Evolutionary conservation across 2,113 vertebrate species (phyloP), one percentile per base, ranked within the genome.

Genomic region (Trachemys scripta): DNA sequence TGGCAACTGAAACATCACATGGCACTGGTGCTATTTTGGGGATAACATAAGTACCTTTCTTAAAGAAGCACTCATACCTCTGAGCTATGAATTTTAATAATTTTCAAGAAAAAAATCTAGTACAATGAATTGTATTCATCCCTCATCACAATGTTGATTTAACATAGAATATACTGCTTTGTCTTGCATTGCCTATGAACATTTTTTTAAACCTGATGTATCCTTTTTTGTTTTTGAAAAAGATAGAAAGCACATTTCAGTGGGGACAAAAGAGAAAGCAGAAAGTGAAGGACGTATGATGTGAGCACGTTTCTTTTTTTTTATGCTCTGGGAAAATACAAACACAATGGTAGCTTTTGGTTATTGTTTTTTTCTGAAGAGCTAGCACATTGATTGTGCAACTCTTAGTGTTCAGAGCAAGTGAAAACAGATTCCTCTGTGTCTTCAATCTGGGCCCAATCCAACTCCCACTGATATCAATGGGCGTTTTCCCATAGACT

Each of bases 1-100:
- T 99, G 97, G 98, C 97, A 99, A 99, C 98, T 96, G 96, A 96
- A 98, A 97, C 95, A 98, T 98, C 98, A 98, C 98, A 97, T 98
- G 97, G 97, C 97, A 97, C 92, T 98, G 94, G 93, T 98, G 97
- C 98, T 98, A 98, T 98, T 98, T 98, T 98, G 98, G 92, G 98
- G 97, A 98, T 98, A 98, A 97, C 97, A 97, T 97, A 98, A 98
- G 97, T 98, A 98, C 98, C 98, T 98, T 98, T 98, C 98, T 98
- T 98, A 98, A 98, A 98, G 98, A 98, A 98, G 97, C 94, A 98
- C 97, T 98, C 89, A 88, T 97, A 98, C 97, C 95, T 96, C 97
- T 96, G 96, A 96, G 95, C 75, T 96, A 93, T 94, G 96, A 96
- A 96, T 98, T 97, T 98, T 95, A 87, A 97, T 98, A 98, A 97